Evolutionary conservation across 2,888 invertebrate genomes (phyloP).

Genomic region (Drosophila mercatorum): DNA sequence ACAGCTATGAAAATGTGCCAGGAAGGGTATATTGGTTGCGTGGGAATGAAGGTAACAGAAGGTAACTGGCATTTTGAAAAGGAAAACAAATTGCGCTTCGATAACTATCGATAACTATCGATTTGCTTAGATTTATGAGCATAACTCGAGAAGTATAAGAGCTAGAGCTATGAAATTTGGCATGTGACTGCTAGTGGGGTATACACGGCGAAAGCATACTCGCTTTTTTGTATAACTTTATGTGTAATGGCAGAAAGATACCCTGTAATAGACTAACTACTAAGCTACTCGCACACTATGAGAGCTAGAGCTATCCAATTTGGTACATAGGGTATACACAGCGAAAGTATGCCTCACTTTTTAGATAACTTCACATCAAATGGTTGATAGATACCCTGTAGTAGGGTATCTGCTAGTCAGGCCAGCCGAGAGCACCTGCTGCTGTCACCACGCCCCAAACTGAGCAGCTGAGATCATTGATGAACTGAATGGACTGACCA

Average conservation of each 20-base stretch:
- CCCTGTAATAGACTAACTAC: background rate
- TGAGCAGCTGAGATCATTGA: conserved; percentile 49
- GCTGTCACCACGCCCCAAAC: conserved; percentile 22
- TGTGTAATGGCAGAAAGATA: background rate
- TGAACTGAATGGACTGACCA: conserved; percentile 12
- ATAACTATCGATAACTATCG: background rate
- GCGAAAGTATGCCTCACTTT: background rate
- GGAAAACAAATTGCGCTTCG: background rate
- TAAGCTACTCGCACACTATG: background rate
- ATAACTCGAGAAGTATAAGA: background rate
- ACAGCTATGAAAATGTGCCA: background rate
- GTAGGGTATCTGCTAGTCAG: background rate
- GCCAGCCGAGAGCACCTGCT: background rate
- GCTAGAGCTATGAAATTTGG: background rate
- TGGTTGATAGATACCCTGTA: background rate
- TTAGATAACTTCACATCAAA: too few relatives aligned
- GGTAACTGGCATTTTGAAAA: too few relatives aligned
- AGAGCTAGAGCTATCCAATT: background rate
- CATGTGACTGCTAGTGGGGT: too few relatives aligned
- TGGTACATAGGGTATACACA: background rate
- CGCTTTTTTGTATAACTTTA: background rate
- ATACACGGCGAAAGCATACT: background rate
- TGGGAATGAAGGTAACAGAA: background rate
- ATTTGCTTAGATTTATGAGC: background rate
- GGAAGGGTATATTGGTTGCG: background rate